phyloP scores from a whole-genome alignment of 2,113 vertebrate species.

The Melanostigma gelatinosum region DNA sequence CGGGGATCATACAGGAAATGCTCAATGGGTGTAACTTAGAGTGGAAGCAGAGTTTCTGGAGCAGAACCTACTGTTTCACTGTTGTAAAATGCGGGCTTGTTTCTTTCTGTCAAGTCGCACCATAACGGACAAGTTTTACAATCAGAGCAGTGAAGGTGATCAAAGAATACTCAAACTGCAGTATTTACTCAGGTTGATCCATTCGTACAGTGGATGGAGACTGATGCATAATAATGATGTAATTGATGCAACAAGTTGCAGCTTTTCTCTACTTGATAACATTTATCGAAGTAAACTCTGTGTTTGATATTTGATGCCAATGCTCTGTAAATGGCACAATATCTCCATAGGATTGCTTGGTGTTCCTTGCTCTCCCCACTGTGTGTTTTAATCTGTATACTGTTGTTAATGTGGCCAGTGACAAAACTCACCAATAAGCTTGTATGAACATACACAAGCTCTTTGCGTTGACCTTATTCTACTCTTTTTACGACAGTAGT shows the following conservation, averaged over 20 bases:
- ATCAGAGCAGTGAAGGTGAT: conserved; percentile 12
- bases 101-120: conserved; percentile 6
- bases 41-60: conserved; percentile 13
- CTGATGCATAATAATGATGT: background rate
- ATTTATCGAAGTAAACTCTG: background rate
- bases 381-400: background rate
- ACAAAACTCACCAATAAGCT: background rate
- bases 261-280: background rate
- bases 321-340: background rate
- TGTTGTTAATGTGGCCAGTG: too few relatives aligned
- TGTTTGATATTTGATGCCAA: background rate
- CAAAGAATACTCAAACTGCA: conserved; percentile 21
- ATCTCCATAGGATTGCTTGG: background rate
- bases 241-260: background rate
- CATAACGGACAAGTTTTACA: conserved; percentile 23
- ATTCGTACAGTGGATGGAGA: background rate
- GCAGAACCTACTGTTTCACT: background rate
- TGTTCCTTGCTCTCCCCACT: background rate
- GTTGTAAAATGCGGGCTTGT: conserved; percentile 1
- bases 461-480: background rate
- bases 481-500: background rate
- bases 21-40: conserved; percentile 12
- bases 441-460: background rate
- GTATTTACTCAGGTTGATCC: background rate
- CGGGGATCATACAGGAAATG: conserved; percentile 5